A percentile compares a stretch with the other conserved stretches of the same genome.
phyloP scores from a whole-genome alignment of 2,888 invertebrate species.

The Chloromyia formosa region DNA sequence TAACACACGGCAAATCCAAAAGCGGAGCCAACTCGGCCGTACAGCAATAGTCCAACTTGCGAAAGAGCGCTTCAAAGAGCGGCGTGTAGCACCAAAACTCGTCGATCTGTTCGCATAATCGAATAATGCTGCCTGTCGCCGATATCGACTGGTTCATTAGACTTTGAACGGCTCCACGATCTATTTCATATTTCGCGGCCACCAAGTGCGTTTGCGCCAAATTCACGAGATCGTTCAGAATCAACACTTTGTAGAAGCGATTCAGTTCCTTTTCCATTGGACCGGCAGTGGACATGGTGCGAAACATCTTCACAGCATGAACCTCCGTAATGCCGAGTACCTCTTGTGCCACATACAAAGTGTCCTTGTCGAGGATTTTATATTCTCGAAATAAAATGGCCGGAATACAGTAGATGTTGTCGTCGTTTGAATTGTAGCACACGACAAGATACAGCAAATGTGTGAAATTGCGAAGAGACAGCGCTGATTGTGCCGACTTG shows the following conservation, averaged over 20 bases:
- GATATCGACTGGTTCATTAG: conserved; percentile 76
- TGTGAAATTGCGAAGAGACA: conserved; percentile 82
- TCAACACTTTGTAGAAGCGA: conserved; percentile 86
- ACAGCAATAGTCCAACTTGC: conserved; percentile 82
- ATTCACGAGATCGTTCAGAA: conserved; percentile 82
- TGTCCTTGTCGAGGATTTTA: conserved; percentile 70
- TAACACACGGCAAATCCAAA: conserved; percentile 89
- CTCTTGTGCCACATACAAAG: conserved; percentile 72
- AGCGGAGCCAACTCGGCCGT: conserved; percentile 80
- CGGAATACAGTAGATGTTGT: conserved; percentile 72
- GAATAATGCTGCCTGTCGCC: conserved; percentile 78
- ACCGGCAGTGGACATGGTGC: conserved; percentile 72
- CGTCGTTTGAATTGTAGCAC: conserved; percentile 63
- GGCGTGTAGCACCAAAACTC: conserved; percentile 85
- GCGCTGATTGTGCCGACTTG: conserved; percentile 73
- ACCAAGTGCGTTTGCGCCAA: conserved; percentile 73
- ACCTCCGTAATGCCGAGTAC: conserved; percentile 82
- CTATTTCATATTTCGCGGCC: conserved; percentile 75
- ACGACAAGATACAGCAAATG: conserved; percentile 86
- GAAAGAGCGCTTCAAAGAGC: conserved; percentile 77
- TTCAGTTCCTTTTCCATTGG: conserved; percentile 65
- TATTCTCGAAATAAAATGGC: conserved; percentile 66
- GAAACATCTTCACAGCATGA: conserved; percentile 73
- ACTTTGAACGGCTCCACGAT: conserved; percentile 83
- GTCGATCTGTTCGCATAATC: conserved; percentile 81